Base-by-base conservation (phyloP, 2,797 vertebrate species). In the Helicolenus hilgendorfi region DNA sequence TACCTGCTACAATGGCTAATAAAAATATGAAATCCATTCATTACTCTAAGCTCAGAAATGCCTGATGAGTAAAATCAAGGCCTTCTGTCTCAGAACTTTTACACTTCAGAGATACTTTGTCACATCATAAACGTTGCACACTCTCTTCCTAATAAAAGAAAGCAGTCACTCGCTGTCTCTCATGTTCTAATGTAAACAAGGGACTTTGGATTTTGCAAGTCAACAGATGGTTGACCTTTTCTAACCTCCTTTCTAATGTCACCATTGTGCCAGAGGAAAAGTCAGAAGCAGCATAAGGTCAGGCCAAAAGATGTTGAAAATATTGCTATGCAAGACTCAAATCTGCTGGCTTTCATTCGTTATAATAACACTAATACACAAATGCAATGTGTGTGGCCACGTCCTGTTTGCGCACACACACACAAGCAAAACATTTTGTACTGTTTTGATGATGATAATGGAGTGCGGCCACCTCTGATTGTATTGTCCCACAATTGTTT, bases 171-270 rank as follows among this genome's bases (percentile, higher is more conserved):
- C 41, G 22, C 5, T 5, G 31, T 11, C 35, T 56, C 33, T 76
- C n/a, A 29, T 68, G 4, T 71, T 36, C 24, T 10, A 15, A 60
- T 81, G n/a, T 14, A 45, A 81, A 77, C 31, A 11, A 38, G 35
- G n/a, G 5, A 53, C 71, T 69, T 80, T 75, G 41, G 31, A 67
- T 81, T 83, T 86, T 31, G 4, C 58, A 77, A 72, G 41, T 77
- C 83, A 79, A 72, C 86, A 88, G 88, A 88, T 77, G 60, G 24
- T 72, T 75, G 79, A 87, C 89, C 88, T 94, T 90, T 81, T 55
- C 49, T 77, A 71, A 84, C 65, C 69, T 84, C 73, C 20, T 81
- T 74, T 77, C 53, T 87, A 89, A 86, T 77, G 80, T 77, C 80
- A 77, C 20, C 14, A 33, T 41, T 75, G 65, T 63, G 79, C 79